These are phyloP conservation scores for Colinus virginianus DNA, from an alignment of 2,113 vertebrate species.

Conservation along the genomic window DNA sequence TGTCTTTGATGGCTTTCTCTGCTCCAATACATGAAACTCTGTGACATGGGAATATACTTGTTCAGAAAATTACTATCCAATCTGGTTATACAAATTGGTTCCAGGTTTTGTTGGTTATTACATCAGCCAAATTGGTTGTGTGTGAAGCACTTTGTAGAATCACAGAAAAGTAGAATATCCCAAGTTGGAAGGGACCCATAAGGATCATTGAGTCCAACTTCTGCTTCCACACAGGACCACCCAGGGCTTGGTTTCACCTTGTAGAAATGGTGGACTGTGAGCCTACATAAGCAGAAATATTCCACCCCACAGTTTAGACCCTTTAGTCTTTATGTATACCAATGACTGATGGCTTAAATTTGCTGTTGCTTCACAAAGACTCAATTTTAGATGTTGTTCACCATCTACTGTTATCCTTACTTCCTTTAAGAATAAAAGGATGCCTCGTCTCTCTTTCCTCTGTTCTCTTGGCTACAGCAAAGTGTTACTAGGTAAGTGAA, in stretches of 20 bases:
- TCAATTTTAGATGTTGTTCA: background rate
- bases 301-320: background rate
- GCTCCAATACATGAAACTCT: background rate
- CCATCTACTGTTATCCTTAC: background rate
- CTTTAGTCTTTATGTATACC: background rate
- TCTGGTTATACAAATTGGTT: background rate
- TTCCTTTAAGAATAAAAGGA: background rate
- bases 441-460: background rate
- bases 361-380: background rate
- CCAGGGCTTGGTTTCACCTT: background rate
- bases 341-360: background rate
- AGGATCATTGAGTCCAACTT: too few species aligned
- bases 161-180: too few species aligned
- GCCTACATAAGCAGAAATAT: background rate
- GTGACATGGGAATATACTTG: rapidly evolving
- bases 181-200: too few species aligned
- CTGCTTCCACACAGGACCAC: too few species aligned
- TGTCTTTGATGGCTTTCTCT: background rate
- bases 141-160: background rate
- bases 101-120: background rate
- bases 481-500: background rate
- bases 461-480: background rate
- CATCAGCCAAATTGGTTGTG: background rate
- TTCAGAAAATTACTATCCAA: background rate
- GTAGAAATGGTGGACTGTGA: background rate